Conservation (phyloP, 2,797 vertebrate species). For the Hirundo rustica region DNA sequence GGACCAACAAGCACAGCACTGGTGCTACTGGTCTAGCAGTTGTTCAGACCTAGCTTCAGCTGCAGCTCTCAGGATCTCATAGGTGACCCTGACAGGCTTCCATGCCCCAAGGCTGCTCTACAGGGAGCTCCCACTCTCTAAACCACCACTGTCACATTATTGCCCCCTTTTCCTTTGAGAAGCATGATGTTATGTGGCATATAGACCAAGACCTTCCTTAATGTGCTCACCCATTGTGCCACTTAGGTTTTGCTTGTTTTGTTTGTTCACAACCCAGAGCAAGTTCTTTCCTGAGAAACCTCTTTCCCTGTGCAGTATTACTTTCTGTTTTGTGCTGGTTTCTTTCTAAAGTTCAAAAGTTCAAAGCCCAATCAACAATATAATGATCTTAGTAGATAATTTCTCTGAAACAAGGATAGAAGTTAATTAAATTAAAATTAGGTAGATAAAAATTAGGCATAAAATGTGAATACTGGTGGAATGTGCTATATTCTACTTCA, state of each 20-base stretch:
- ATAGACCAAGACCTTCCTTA: background rate
- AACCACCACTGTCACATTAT: background rate
- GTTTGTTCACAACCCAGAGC: background rate
- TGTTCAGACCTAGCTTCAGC: background rate
- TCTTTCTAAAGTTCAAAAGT: background rate
- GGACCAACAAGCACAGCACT: background rate
- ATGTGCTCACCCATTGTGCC: background rate
- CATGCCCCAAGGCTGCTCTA: background rate
- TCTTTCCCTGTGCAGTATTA: background rate
- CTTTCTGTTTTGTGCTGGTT: background rate
- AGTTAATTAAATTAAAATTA: background rate
- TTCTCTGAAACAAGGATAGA: background rate
- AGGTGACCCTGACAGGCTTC: background rate
- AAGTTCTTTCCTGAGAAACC: background rate
- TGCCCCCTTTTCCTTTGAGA: background rate
- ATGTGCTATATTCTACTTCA: background rate
- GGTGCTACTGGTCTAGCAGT: background rate
- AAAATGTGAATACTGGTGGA: background rate
- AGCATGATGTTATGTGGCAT: background rate
- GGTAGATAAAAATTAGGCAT: background rate
- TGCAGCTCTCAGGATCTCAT: accelerated
- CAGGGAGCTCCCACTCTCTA: background rate
- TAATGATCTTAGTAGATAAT: background rate
- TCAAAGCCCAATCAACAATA: background rate
- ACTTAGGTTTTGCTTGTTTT: background rate